phyloP scores from a whole-genome alignment of 2,888 invertebrate genomes.

The Trachelus iudaicus region DNA sequence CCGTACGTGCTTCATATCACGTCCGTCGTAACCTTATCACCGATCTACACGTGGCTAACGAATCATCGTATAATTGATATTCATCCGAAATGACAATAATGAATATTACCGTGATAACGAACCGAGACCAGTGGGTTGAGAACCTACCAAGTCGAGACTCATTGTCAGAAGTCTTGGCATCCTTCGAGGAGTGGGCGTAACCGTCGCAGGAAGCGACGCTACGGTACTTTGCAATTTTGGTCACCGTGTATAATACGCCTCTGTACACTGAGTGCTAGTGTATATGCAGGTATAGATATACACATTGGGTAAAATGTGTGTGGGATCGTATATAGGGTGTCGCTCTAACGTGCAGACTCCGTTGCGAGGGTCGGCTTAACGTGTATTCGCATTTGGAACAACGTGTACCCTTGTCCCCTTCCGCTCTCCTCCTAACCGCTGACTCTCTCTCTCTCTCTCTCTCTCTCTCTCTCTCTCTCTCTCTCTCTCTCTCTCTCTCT shows the following conservation, averaged over 20 bases:
- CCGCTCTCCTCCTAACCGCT: constrained; percentile 2
- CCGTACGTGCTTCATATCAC: not conserved
- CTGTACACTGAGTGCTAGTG: not conserved
- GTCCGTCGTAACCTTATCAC: not conserved
- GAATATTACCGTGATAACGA: not conserved
- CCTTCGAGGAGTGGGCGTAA: constrained; percentile 45
- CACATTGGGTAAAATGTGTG: not conserved
- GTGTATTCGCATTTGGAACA: constrained; percentile 25
- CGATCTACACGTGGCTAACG: not conserved
- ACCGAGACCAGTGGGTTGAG: constrained; percentile 30
- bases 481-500: too few relatives aligned
- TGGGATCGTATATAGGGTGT: constrained; percentile 12
- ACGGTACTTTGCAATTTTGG: constrained; percentile 25
- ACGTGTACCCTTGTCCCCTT: constrained; percentile 1
- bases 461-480: too few relatives aligned
- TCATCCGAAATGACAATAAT: not conserved
- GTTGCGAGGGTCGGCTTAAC: constrained; percentile 22
- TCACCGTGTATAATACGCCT: constrained; percentile 9
- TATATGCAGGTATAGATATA: not conserved
- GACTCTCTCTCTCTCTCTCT: not conserved
- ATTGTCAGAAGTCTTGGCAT: constrained; percentile 55
- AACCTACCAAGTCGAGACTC: constrained; percentile 41
- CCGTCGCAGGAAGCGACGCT: constrained; percentile 29
- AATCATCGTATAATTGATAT: not conserved
- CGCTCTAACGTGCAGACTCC: constrained; percentile 18